These are phyloP conservation scores for Holotrichia oblita DNA, from an alignment of 1,140 invertebrate species.

Conservation along the genomic window DNA sequence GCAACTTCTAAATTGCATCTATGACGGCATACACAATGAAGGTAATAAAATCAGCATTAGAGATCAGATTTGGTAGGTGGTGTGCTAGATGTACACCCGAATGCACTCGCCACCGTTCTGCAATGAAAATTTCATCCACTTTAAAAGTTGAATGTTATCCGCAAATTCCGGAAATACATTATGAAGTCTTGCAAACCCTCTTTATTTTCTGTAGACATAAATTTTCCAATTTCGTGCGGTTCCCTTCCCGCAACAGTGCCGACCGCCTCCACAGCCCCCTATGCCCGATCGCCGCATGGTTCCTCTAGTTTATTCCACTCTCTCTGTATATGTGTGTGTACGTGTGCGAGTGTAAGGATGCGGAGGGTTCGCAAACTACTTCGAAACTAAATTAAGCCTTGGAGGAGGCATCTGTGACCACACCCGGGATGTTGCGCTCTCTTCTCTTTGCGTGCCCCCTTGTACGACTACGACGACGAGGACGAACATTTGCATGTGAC, in stretches of 20 bases:
- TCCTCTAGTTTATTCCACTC: constrained; percentile 38
- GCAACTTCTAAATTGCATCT: no score
- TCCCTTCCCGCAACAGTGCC: not conserved
- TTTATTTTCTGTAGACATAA: constrained; percentile 58
- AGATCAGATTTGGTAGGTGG: constrained; percentile 6
- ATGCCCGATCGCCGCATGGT: constrained; percentile 36
- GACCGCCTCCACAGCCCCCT: constrained; percentile 18
- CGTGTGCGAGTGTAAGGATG: constrained; percentile 33
- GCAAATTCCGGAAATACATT: constrained; percentile 47
- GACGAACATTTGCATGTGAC: constrained; percentile 61
- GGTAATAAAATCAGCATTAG: not conserved
- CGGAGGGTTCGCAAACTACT: constrained; percentile 59
- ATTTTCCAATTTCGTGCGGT: constrained; percentile 60
- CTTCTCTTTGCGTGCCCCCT: constrained; percentile 18
- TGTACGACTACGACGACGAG: not conserved
- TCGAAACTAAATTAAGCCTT: constrained; percentile 62
- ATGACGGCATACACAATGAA: no score
- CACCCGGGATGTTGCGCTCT: constrained; percentile 57
- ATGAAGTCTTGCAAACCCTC: constrained; percentile 51
- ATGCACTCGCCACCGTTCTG: not conserved
- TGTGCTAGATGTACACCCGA: not conserved
- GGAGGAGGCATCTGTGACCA: constrained; percentile 62
- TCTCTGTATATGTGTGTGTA: not conserved
- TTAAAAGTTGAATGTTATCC: constrained; percentile 41
- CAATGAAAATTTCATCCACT: constrained; percentile 40